Percentiles rank a stretch among this genome's conserved stretches.
Evolutionary conservation across 1,140 invertebrate genomes (phyloP).

Genomic region (Ericerus pela): DNA sequence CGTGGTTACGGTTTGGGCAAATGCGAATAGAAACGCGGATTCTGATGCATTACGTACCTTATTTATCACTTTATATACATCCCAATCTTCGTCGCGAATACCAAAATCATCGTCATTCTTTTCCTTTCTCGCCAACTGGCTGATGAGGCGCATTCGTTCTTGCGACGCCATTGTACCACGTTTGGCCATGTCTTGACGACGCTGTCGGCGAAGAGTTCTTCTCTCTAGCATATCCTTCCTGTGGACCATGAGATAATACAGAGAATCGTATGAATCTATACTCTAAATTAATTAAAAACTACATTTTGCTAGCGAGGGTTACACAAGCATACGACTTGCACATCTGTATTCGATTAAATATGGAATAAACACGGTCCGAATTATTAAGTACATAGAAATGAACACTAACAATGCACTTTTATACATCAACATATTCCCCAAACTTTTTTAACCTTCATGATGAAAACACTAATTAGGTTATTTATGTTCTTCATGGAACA

Average conservation of each 20-base stretch:
- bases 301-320: too few species aligned
- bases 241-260: constrained; percentile 23
- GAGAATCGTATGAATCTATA: background rate
- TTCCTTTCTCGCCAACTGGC: constrained; percentile 64
- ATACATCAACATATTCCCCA: too few species aligned
- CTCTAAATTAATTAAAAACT: constrained; percentile 10
- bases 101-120: constrained; percentile 85
- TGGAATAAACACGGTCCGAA: too few species aligned
- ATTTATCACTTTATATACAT: constrained; percentile 84
- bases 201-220: constrained; percentile 51
- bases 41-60: constrained; percentile 35
- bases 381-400: too few species aligned
- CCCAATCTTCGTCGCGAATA: constrained; percentile 85
- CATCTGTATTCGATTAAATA: too few species aligned
- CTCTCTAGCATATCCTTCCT: constrained; percentile 48
- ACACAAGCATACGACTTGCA: too few species aligned
- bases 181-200: constrained; percentile 73
- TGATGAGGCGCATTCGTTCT: constrained; percentile 85
- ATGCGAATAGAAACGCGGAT: background rate
- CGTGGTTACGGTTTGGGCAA: background rate
- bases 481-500: too few species aligned
- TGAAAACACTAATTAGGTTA: too few species aligned
- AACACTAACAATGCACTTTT: too few species aligned
- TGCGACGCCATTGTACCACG: constrained; percentile 76
- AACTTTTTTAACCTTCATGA: too few species aligned